These are phyloP conservation scores for Pseudococcus longispinus DNA, from an alignment of 2,888 invertebrate species.

Conservation along the genomic window DNA sequence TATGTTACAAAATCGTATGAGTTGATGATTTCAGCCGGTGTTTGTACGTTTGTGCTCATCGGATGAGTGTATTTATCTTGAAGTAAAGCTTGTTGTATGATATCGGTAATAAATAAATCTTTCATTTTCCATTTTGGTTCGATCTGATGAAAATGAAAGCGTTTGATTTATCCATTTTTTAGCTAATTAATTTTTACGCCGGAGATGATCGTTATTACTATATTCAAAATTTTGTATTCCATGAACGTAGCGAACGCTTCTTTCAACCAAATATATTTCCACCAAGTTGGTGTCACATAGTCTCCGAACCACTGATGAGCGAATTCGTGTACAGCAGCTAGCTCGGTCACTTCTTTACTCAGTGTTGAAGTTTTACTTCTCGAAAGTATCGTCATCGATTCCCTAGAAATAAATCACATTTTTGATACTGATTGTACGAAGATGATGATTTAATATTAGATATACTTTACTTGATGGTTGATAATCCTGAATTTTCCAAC, in stretches of 20 bases:
- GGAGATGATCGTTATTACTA: slow-evolving; percentile 44
- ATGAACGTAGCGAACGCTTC: slow-evolving; percentile 58
- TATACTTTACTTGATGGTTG: slow-evolving; percentile 67
- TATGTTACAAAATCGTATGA: slow-evolving; percentile 75
- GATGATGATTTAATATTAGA: neutral
- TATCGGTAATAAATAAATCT: slow-evolving; percentile 62
- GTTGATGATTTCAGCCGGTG: slow-evolving; percentile 67
- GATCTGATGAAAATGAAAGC: slow-evolving; percentile 38
- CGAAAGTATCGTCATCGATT: neutral
- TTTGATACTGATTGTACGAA: neutral
- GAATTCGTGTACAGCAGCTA: slow-evolving; percentile 88
- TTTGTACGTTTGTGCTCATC: slow-evolving; percentile 68
- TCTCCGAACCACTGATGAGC: slow-evolving; percentile 99
- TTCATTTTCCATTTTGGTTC: slow-evolving; percentile 58
- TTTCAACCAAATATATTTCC: slow-evolving; percentile 58
- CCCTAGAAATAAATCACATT: neutral
- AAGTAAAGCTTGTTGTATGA: slow-evolving; percentile 64
- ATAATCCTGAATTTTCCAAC: slow-evolving; percentile 80
- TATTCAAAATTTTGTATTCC: slow-evolving; percentile 56
- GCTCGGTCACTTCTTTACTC: slow-evolving; percentile 73
- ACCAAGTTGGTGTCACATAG: slow-evolving; percentile 74
- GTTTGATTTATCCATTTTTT: neutral
- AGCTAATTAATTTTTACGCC: neutral
- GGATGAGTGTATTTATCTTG: slow-evolving; percentile 69
- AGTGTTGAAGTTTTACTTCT: slow-evolving; percentile 10